Evolutionary conservation across 2,888 invertebrate species (phyloP), one percentile per base, ranked within the genome.

Genomic region (Nymphalis c-album): DNA sequence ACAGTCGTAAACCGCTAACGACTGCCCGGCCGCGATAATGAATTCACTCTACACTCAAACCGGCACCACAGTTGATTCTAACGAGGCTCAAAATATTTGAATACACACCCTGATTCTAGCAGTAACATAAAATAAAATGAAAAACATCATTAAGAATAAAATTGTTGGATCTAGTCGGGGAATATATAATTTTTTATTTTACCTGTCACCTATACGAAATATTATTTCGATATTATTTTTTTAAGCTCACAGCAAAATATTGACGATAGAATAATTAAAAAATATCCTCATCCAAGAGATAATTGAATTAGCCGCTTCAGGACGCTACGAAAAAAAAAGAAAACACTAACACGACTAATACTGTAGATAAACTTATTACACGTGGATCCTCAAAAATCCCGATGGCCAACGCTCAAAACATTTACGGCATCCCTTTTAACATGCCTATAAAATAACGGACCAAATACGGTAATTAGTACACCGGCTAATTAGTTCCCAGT

Each of bases 1-100:
- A 83, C 81, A 80, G 83, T 83, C 83, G 86, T 87, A 85, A 88
- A 87, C 88, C 87, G 80, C 90, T 89, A 89, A 89, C 88, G 88
- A 88, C 87, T 86, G 85, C 84, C 82, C 84, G 81, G 84, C 87
- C 86, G 81, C 86, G 80, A 83, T 88, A 88, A 89, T 90, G 89
- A 89, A 88, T 88, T 86, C 88, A 82, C 84, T 84, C 83, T 79
- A 81, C 83, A 83, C 86, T 82, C 82, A 79, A 80, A 81, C 84
- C 81, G 77, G 74, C 81, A 80, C 79, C 83, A 79, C 81, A 76
- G 77, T 80, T 77, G 80, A 77, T 78, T 78, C 77, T 80, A 80
- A 81, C 78, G 82, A 83, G 80, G 71, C 76, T 78, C 75, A 75
- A 78, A 80, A 82, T 82, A 81, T 80, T 81, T 80, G 78, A 79